These are phyloP conservation scores for Neotragus pygmaeus DNA, from an alignment of 2,113 vertebrate genomes.

Conservation along the genomic window DNA sequence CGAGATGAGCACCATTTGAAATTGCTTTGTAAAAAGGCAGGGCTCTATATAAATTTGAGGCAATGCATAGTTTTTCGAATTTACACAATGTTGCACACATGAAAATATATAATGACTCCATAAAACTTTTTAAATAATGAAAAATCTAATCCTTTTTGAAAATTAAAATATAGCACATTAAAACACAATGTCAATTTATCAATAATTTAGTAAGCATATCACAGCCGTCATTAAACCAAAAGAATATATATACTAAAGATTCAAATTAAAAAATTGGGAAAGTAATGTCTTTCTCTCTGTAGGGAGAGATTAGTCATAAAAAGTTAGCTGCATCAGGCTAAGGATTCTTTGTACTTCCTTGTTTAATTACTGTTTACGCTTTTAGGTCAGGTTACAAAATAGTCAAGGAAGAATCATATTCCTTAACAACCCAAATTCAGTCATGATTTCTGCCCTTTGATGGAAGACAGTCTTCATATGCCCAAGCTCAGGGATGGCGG, in stretches of 20 bases:
- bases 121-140: background rate
- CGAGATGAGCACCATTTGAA: background rate
- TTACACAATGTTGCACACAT: background rate
- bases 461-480: background rate
- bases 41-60: background rate
- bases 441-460: background rate
- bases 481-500: fast-evolving
- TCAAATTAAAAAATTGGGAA: background rate
- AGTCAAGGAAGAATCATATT: background rate
- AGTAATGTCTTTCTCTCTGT: background rate
- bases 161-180: background rate
- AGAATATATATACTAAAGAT: background rate
- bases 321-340: background rate
- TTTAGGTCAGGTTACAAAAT: background rate
- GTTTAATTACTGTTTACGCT: background rate
- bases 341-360: background rate
- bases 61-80: background rate
- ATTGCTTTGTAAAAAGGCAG: background rate
- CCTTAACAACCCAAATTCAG: background rate
- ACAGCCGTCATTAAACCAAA: background rate
- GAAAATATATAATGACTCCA: background rate
- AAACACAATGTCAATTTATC: background rate
- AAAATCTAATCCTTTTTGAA: background rate
- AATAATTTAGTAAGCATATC: background rate
- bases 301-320: background rate